Evolutionary conservation across 2,888 invertebrate species (phyloP).

Genomic region (Oscheius onirici): DNA sequence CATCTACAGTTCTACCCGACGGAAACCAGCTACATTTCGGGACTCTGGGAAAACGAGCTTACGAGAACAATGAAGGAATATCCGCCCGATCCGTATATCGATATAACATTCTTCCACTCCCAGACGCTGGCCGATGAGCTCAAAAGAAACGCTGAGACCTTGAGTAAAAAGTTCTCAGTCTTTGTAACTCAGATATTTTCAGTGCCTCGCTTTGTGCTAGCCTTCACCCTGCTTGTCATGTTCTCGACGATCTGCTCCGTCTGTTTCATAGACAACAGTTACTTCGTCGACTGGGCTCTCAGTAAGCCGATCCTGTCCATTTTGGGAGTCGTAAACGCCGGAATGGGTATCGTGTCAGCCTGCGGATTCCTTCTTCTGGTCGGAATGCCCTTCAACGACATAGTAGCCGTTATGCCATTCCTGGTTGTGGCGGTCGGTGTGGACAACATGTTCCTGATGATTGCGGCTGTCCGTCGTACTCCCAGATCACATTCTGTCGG

Average conservation of each 20-base stretch:
- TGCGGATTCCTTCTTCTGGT: slow-evolving; percentile 89
- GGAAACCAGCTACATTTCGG: slow-evolving; percentile 68
- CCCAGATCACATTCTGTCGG: slow-evolving; percentile 77
- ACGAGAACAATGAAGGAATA: slow-evolving; percentile 55
- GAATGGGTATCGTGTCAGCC: slow-evolving; percentile 88
- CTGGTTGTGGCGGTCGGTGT: slow-evolving; percentile 95
- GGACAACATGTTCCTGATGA: slow-evolving; percentile 94
- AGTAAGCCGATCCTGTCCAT: slow-evolving; percentile 91
- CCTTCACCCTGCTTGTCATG: slow-evolving; percentile 66
- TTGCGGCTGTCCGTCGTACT: slow-evolving; percentile 91
- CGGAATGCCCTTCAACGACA: slow-evolving; percentile 90
- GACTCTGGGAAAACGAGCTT: slow-evolving; percentile 69
- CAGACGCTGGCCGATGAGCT: slow-evolving; percentile 89
- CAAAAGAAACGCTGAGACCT: slow-evolving; percentile 87
- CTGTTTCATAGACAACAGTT: slow-evolving; percentile 86
- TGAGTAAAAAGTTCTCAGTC: too few species aligned
- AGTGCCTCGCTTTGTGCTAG: slow-evolving; percentile 66
- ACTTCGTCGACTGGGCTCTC: slow-evolving; percentile 75
- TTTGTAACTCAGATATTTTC: too few species aligned
- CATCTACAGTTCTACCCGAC: slow-evolving; percentile 69
- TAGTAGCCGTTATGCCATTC: slow-evolving; percentile 92
- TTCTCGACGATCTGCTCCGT: slow-evolving; percentile 69
- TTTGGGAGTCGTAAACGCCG: slow-evolving; percentile 84
- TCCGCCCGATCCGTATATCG: slow-evolving; percentile 64
- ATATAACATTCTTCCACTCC: slow-evolving; percentile 73